Conservation (phyloP, 2,888 invertebrate genomes). For the Archips crataeganus region DNA sequence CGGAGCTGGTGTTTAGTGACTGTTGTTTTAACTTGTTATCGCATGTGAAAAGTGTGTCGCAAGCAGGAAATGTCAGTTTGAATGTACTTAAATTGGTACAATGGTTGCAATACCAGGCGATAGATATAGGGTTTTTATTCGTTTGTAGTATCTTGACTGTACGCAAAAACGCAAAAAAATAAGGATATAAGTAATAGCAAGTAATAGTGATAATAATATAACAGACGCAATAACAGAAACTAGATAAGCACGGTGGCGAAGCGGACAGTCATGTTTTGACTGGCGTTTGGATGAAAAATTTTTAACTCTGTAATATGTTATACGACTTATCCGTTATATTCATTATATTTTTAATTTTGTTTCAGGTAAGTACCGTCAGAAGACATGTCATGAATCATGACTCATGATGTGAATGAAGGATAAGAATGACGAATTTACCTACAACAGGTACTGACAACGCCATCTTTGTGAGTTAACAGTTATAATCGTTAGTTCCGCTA, state of each 20-base stretch:
- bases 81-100: conserved; percentile 65
- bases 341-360: conserved; percentile 57
- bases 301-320: background rate
- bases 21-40: conserved; percentile 52
- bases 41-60: conserved; percentile 69
- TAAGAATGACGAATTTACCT: background rate
- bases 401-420: background rate
- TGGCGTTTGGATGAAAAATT: background rate
- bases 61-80: conserved; percentile 74
- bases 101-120: conserved; percentile 28
- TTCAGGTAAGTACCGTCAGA: conserved; percentile 86
- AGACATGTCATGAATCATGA: background rate
- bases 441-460: conserved; percentile 46
- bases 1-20: conserved; percentile 4
- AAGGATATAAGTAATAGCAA: background rate
- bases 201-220: background rate
- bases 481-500: conserved; percentile 57
- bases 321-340: conserved; percentile 43
- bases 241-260: too few species aligned
- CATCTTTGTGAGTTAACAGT: conserved; percentile 58
- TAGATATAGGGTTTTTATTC: conserved; percentile 10
- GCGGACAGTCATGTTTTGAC: too few species aligned
- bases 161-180: background rate
- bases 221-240: background rate
- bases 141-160: background rate